Evolutionary conservation across 1,140 invertebrate species (phyloP), one percentile per base, ranked within the genome.

Genomic region (Danaus melanippus): DNA sequence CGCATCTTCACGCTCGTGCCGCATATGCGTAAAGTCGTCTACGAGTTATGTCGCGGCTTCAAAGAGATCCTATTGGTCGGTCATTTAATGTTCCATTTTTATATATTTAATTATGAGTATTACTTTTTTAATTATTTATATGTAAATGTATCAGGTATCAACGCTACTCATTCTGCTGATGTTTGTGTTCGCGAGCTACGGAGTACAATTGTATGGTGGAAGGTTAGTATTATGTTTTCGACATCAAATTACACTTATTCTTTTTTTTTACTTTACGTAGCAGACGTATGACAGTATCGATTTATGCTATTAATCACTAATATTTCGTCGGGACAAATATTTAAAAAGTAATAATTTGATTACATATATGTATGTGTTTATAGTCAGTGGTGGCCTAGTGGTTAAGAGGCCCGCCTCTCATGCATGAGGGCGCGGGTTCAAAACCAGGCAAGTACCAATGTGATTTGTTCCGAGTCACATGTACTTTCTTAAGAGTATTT

Each of bases 101-200:
- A 11, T 9, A 44, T 7, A 42, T 50, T 40, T 46, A 50, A 42
- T 9, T 12, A 48, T 21, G 0, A 0, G 48, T 42, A 12, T 47
- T 40, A 43, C 9, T 40, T 15, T 40, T 49, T 12, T 32, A 40
- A 21, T 4, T 46, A 58, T 52, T 53, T 8, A 41, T 12, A 42
- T 10, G 44, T 58, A 46, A 56, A 46, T 56, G 49, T 86, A 85
- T n/a, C 78, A 95, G 92, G 94, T 98, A 88, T 99, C 97, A 0
- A 97, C 98, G 9, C 88, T 99, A n/a, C 88, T 99, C 32, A 98
- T 99, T 69, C 91, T 99, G 1, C 88, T 99, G 12, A 99, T 99
- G 94, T 99, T 99, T 84, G 96, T 99, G 11, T 99, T 99, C 86
- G 98, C 98, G 46, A 98, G 96, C 81, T 99, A 99, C 74, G 98